Conservation (phyloP, 2,797 vertebrate genomes). For the Trachurus trachurus region DNA sequence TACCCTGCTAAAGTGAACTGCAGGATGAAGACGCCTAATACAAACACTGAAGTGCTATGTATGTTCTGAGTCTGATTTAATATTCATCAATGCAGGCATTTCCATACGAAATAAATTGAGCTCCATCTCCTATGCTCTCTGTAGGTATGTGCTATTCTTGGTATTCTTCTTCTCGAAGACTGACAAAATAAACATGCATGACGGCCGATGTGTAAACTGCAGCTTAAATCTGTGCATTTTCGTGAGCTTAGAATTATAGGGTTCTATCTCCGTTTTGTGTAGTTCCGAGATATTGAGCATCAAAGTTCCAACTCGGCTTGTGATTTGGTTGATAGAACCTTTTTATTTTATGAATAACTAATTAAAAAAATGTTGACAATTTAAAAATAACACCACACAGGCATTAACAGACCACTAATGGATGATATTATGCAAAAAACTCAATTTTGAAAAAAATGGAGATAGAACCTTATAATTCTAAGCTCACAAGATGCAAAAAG, state of each 20-base stretch:
- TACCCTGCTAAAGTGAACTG: slow-evolving; percentile 8
- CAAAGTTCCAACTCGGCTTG: too few relatives aligned
- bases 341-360: too few relatives aligned
- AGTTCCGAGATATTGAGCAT: too few relatives aligned
- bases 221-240: slow-evolving; percentile 5
- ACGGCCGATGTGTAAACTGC: neutral
- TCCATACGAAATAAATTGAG: slow-evolving; percentile 45
- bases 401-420: too few relatives aligned
- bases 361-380: too few relatives aligned
- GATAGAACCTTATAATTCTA: too few relatives aligned
- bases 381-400: too few relatives aligned
- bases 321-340: too few relatives aligned
- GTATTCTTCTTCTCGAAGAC: slow-evolving; percentile 13
- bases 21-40: neutral
- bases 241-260: too few relatives aligned
- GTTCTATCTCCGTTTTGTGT: too few relatives aligned
- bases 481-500: slow-evolving; percentile 1
- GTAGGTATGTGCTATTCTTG: slow-evolving; percentile 24
- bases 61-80: slow-evolving; percentile 38
- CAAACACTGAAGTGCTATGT: neutral
- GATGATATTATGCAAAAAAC: too few relatives aligned
- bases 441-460: too few relatives aligned
- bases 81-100: slow-evolving; percentile 53
- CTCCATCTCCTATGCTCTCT: slow-evolving; percentile 12
- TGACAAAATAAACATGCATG: slow-evolving; percentile 17